Percentiles rank a stretch among this genome's conserved stretches.
These are phyloP conservation scores for Scophthalmus maximus DNA, from an alignment of 2,113 vertebrate species.

Conservation along the genomic window DNA sequence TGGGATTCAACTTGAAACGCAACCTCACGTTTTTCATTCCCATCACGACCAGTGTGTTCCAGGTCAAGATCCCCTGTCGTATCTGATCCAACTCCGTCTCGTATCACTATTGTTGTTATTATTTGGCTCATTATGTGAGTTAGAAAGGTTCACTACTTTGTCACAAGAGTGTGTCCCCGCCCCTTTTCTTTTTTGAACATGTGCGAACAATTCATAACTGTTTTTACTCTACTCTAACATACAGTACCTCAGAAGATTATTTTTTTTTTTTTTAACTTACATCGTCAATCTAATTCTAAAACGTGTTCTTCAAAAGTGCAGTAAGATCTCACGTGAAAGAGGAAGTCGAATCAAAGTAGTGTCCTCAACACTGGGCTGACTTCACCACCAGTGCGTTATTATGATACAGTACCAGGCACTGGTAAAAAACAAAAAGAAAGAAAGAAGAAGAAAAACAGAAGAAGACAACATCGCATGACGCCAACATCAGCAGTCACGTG, in stretches of 20 bases:
- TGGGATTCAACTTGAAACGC: slow-evolving; percentile 9
- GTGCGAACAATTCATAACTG: slow-evolving; percentile 39
- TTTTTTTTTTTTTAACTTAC: slow-evolving; percentile 47
- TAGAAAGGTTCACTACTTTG: no score
- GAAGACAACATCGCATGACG: slow-evolving; percentile 44
- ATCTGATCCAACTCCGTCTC: neutral
- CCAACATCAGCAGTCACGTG: slow-evolving; percentile 56
- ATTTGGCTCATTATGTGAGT: slow-evolving; percentile 66
- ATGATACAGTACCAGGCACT: slow-evolving; percentile 27
- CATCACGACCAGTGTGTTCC: slow-evolving; percentile 4
- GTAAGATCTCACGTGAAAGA: slow-evolving; percentile 69
- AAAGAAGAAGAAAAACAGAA: neutral
- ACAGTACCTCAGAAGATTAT: slow-evolving; percentile 39
- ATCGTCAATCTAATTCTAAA: slow-evolving; percentile 64
- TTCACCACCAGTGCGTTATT: slow-evolving; percentile 27
- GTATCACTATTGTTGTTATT: slow-evolving; percentile 20
- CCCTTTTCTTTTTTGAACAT: slow-evolving; percentile 13
- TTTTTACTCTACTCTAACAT: slow-evolving; percentile 57
- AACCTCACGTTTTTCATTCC: no score
- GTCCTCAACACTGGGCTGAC: slow-evolving; percentile 54
- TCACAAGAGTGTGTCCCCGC: slow-evolving; percentile 23
- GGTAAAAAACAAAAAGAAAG: slow-evolving; percentile 18
- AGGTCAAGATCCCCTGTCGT: neutral
- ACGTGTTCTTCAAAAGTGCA: slow-evolving; percentile 80
- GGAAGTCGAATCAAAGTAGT: slow-evolving; percentile 65